Conservation (phyloP, 1,140 invertebrate species). For the Drosophila kikkawai region DNA sequence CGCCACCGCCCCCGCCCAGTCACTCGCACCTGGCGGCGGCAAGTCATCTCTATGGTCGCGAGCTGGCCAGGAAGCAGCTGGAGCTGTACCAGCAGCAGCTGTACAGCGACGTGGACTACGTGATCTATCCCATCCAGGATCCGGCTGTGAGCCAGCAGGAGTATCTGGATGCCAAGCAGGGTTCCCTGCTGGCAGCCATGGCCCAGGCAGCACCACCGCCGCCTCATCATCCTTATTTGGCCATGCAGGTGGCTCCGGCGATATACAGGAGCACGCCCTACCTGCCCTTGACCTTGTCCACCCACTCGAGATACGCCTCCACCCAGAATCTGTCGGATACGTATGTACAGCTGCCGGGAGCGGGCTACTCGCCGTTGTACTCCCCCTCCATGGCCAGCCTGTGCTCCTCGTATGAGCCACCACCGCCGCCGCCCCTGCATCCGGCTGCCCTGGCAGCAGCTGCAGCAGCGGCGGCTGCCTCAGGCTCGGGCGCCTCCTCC, state of each 20-base stretch:
- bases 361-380: constrained; percentile 86
- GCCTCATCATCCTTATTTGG: constrained; percentile 87
- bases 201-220: constrained; percentile 87
- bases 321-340: constrained; percentile 91
- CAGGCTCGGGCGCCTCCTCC: constrained; percentile 73
- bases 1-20: constrained; percentile 85
- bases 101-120: constrained; percentile 95
- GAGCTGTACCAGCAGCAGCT: constrained; percentile 94
- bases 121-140: constrained; percentile 95
- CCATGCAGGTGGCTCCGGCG: constrained; percentile 88
- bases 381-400: constrained; percentile 86
- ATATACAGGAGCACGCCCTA: constrained; percentile 93
- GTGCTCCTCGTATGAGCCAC: constrained; percentile 86
- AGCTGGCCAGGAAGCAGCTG: constrained; percentile 91
- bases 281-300: constrained; percentile 88
- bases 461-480: constrained; percentile 72
- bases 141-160: constrained; percentile 95
- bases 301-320: constrained; percentile 89
- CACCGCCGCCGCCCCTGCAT: constrained; percentile 85
- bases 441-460: constrained; percentile 84
- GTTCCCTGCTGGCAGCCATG: constrained; percentile 88
- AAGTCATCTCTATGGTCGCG: constrained; percentile 87
- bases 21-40: constrained; percentile 85
- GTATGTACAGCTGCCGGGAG: constrained; percentile 88
- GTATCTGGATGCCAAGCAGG: constrained; percentile 94